Base-by-base conservation (phyloP, 2,797 vertebrate species). In the Thunnus albacares region DNA sequence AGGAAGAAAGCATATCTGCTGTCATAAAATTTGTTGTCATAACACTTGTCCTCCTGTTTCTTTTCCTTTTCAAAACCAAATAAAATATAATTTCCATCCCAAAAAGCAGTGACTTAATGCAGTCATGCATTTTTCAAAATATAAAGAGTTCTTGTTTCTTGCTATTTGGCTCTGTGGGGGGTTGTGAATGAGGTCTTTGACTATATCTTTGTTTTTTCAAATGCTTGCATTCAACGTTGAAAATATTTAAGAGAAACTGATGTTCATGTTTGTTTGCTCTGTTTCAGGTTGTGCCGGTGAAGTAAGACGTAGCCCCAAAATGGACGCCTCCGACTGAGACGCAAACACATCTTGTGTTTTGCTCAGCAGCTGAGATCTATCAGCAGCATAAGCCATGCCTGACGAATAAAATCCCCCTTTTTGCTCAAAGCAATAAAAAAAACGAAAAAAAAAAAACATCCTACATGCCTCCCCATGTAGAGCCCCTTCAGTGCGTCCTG, bases 381-480 rank as follows among this genome's bases (percentile, higher is more conserved):
- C 90, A 87, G 93, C 95, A 94, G 88, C 94, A 79, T 83, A 93
- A 95, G 94, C 96, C 96, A 96, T 97, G 97, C 96, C 97, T 96
- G 95, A 96, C 93, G 96, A 97, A 93, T 97, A 96, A 96, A 94
- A 81, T 82, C 80, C 90, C 90, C 73, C 47, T 87, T 89, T 95
- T 95, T 97, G 96, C 97, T 96, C 90, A 94, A 94, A 96, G 95
- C 95, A 94, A 93, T 94, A 96, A 93, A 92, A 92, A 90, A 64
- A 62, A 92, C 87, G 90, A 88, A 90, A 72, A 53, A 78, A 65
- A 69, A 82, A 68, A 80, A 52, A 33, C 77, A 82, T 90, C 91
- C 95, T 95, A 95, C 95, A 97, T 97, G 97, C 91, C 94, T 94
- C 87, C 96, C 93, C 96, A 97, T 95, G 96, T 97, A 97, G 97